These are phyloP conservation scores for Todiramphus saurophagus DNA, from an alignment of 2,113 vertebrate genomes.

Conservation along the genomic window DNA sequence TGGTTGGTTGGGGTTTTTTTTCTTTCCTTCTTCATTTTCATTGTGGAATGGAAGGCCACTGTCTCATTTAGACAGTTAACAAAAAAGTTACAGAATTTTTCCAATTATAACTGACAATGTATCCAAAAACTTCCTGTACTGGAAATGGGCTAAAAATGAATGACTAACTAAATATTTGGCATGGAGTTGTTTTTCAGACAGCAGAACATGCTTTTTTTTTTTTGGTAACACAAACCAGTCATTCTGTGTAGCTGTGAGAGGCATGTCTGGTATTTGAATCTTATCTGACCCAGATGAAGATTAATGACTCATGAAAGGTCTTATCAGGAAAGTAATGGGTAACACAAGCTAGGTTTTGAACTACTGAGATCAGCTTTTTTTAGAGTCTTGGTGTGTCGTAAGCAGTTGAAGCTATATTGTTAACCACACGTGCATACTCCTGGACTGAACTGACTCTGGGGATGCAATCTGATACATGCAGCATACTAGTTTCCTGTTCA, in stretches of 20 bases:
- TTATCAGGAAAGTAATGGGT: constrained; percentile 42
- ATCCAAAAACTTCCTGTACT: constrained; percentile 33
- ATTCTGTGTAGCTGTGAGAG: not conserved
- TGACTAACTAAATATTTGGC: constrained; percentile 24
- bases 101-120: constrained; percentile 11
- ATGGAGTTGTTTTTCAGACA: not conserved
- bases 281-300: constrained; percentile 45
- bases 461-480: constrained; percentile 15
- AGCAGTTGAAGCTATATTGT: not conserved
- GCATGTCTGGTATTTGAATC: not conserved
- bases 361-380: constrained; percentile 53
- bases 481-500: constrained; percentile 15
- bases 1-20: no score
- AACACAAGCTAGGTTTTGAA: constrained; percentile 23
- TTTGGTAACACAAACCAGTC: not conserved
- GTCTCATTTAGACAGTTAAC: not conserved
- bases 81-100: not conserved
- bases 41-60: not conserved
- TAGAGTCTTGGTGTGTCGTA: not conserved
- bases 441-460: constrained; percentile 15
- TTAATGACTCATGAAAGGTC: constrained; percentile 46
- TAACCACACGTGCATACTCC: not conserved
- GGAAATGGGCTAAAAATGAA: constrained; percentile 44
- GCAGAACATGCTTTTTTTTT: not conserved
- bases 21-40: not conserved